These are phyloP conservation scores for Zaprionus africanus DNA, from an alignment of 1,140 invertebrate genomes.

Conservation along the genomic window DNA sequence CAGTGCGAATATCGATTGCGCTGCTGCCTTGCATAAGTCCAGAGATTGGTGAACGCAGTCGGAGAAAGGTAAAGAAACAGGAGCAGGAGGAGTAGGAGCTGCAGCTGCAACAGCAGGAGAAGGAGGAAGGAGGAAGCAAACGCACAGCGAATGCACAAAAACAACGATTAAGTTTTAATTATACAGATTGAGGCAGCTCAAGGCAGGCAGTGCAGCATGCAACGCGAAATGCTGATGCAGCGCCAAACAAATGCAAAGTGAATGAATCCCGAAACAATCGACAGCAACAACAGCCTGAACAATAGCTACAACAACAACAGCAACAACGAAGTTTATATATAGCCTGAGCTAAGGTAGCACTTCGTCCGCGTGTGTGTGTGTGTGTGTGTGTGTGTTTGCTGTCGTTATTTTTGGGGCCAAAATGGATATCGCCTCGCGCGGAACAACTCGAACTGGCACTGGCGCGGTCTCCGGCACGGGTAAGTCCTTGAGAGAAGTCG, in stretches of 20 bases:
- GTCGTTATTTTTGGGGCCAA: slow-evolving; percentile 59
- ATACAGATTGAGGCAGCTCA: slow-evolving; percentile 37
- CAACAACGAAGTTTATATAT: slow-evolving; percentile 50
- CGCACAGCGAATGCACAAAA: slow-evolving; percentile 51
- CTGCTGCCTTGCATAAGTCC: slow-evolving; percentile 82
- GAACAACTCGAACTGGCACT: slow-evolving; percentile 42
- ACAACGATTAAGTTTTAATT: slow-evolving; percentile 70
- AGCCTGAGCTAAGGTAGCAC: slow-evolving; percentile 39
- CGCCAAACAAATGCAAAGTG: slow-evolving; percentile 27
- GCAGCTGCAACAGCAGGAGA: slow-evolving; percentile 1
- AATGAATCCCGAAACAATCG: slow-evolving; percentile 54
- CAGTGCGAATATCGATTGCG: slow-evolving; percentile 80
- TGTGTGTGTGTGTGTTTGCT: slow-evolving; percentile 54
- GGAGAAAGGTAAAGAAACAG: neutral
- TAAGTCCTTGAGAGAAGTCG: slow-evolving; percentile 64
- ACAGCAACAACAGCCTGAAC: slow-evolving; percentile 20
- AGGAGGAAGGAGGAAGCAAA: slow-evolving; percentile 2
- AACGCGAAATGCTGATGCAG: slow-evolving; percentile 15
- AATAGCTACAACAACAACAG: slow-evolving; percentile 13
- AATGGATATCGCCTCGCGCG: slow-evolving; percentile 76
- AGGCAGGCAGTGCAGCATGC: neutral
- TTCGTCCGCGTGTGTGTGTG: slow-evolving; percentile 32
- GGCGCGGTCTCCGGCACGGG: slow-evolving; percentile 61
- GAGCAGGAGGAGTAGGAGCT: neutral
- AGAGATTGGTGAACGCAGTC: slow-evolving; percentile 51